These are phyloP conservation scores for Triplophysa yarkandensis DNA, from an alignment of 2,797 vertebrate species.

Conservation along the genomic window DNA sequence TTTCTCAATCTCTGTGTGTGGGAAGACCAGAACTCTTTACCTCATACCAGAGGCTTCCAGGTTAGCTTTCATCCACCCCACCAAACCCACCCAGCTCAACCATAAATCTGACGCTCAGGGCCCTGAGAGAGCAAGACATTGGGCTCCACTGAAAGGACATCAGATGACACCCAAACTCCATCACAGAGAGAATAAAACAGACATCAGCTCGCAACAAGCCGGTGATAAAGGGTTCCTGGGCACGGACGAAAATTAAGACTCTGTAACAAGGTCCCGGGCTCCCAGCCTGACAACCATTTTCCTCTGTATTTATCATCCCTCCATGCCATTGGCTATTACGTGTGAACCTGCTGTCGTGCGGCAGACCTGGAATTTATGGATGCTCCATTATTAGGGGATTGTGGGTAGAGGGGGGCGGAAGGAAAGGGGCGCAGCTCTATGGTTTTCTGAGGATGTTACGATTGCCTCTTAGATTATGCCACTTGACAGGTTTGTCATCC, in stretches of 20 bases:
- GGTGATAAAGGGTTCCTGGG: slow-evolving; percentile 89
- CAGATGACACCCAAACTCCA: slow-evolving; percentile 85
- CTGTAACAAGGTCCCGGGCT: slow-evolving; percentile 87
- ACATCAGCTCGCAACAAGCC: slow-evolving; percentile 89
- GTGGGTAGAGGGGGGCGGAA: slow-evolving; percentile 63
- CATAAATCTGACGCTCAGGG: slow-evolving; percentile 52
- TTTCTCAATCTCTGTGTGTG: neutral
- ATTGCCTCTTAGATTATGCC: slow-evolving; percentile 91
- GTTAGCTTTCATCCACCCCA: slow-evolving; percentile 19
- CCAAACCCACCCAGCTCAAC: slow-evolving; percentile 32
- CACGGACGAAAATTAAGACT: slow-evolving; percentile 90
- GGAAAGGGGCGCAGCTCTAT: slow-evolving; percentile 78
- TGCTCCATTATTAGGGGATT: slow-evolving; percentile 91
- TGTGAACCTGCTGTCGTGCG: slow-evolving; percentile 78
- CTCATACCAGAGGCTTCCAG: slow-evolving; percentile 25
- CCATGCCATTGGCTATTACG: slow-evolving; percentile 80
- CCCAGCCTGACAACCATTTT: slow-evolving; percentile 85
- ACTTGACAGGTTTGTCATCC: slow-evolving; percentile 95
- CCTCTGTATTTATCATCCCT: slow-evolving; percentile 92
- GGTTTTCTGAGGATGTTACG: slow-evolving; percentile 89
- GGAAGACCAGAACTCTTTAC: neutral
- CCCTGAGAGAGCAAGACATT: slow-evolving; percentile 75
- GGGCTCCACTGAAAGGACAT: slow-evolving; percentile 84
- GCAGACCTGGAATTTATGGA: slow-evolving; percentile 91
- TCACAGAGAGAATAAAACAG: slow-evolving; percentile 88